Evolutionary conservation across 2,888 invertebrate genomes (phyloP).

Genomic region (Pseudeuparius sepicola): DNA sequence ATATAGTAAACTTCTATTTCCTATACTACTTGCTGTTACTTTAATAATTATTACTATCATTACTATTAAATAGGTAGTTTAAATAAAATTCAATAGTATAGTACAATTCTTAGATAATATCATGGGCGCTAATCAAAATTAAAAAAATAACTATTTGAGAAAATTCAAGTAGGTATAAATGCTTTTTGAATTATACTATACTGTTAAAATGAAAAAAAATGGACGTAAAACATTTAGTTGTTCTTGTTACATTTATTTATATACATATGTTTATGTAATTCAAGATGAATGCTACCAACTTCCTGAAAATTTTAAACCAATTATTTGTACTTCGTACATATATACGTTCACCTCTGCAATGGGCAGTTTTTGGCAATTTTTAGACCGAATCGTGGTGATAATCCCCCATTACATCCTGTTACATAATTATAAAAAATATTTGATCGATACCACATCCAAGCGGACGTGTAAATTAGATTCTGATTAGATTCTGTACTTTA

Average conservation of each 20-base stretch:
- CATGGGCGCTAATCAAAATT: slow-evolving; percentile 20
- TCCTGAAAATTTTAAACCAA: slow-evolving; percentile 21
- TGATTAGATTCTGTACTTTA: too few relatives aligned
- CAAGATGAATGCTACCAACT: slow-evolving; percentile 25
- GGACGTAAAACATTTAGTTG: slow-evolving; percentile 40
- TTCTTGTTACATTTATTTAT: slow-evolving; percentile 29
- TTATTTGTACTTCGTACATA: slow-evolving; percentile 25
- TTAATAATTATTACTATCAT: too few relatives aligned
- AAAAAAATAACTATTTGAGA: slow-evolving; percentile 19
- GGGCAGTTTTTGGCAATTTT: slow-evolving; percentile 37
- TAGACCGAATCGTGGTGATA: slow-evolving; percentile 4
- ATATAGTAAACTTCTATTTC: slow-evolving; percentile 27
- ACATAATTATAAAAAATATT: too few relatives aligned
- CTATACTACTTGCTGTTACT: too few relatives aligned
- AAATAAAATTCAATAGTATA: slow-evolving; percentile 38
- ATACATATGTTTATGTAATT: slow-evolving; percentile 30
- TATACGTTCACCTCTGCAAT: slow-evolving; percentile 32
- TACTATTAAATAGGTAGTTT: too few relatives aligned
- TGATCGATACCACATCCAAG: too few relatives aligned
- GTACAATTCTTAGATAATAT: slow-evolving; percentile 26
- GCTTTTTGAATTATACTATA: too few relatives aligned
- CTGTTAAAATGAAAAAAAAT: slow-evolving; percentile 28
- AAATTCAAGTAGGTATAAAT: slow-evolving; percentile 8
- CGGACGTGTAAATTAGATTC: too few relatives aligned
- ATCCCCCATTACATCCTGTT: too few relatives aligned